Conservation (phyloP, 2,113 vertebrate species). For the Corythaeola cristata region DNA sequence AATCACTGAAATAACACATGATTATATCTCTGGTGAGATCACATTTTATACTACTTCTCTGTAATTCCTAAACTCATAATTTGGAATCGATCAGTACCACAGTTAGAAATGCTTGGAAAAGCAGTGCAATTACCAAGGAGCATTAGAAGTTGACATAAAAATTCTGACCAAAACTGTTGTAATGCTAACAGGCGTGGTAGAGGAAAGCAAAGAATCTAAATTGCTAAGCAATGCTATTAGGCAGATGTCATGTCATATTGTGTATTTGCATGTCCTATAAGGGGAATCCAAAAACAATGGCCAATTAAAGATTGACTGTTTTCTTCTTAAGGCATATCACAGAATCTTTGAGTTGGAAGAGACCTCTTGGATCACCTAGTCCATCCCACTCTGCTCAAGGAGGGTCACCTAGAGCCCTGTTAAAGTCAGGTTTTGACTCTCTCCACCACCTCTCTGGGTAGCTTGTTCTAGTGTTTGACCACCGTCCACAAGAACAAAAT, state of each 20-base stretch:
- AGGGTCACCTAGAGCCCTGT: background rate
- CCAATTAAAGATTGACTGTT: background rate
- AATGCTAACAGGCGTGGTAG: background rate
- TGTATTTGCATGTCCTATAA: background rate
- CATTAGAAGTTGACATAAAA: background rate
- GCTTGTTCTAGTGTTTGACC: background rate
- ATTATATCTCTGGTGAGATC: background rate
- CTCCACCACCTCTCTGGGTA: background rate
- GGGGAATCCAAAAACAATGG: background rate
- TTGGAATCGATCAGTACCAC: background rate
- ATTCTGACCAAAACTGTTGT: background rate
- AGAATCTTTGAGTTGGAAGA: background rate
- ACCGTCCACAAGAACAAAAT: background rate
- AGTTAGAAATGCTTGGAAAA: background rate
- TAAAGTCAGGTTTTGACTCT: background rate
- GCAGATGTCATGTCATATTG: background rate
- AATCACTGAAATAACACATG: background rate
- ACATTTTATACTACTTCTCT: background rate
- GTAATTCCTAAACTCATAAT: background rate
- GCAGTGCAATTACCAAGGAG: background rate
- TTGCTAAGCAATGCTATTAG: background rate
- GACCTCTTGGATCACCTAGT: background rate
- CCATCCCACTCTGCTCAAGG: background rate
- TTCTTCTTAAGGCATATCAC: background rate
- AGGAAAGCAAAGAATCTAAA: background rate